Base-by-base conservation (phyloP, 2,888 invertebrate genomes). In the Dolichopus griseipennis region DNA sequence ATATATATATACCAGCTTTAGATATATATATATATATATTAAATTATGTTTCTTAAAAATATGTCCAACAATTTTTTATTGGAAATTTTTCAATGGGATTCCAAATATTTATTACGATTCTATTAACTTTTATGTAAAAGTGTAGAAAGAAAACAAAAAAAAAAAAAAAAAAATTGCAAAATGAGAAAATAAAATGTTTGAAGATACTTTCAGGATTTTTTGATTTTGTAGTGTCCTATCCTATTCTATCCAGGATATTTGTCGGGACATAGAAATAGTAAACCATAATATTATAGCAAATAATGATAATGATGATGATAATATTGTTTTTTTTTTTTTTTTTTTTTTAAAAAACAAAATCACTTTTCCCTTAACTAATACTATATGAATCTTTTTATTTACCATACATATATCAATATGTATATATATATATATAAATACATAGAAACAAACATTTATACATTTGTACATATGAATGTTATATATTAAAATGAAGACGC, bases 401-500 rank as follows among this genome's bases (percentile, higher is more conserved):
- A 41, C 41, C 41, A 41, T 41, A 12, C 41, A 41, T 41, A 41
- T 2, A 41, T 2, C 2, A 41, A 15, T 41, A 41, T 41, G 4
- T 41, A 41, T 41, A 41, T 41, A 15, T 41, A 15, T 41, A 41
- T 41, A 15, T 41, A 41, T 41, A 41, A 27, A 27, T 27, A 27
- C 5, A 27, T 27, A 27, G 5, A 27, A 27, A 27, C 5, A 27
- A 27, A 27, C 2, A 27, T 37, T 37, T 9, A 37, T 37, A 37
- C 27, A 27, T 27, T 27, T 27, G 27, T 27, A 27, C 27, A 27
- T 37, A 37, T 37, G 37, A 37, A 37, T 37, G 37, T 37, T 37
- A 12, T 52, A 52, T 15, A 18, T 43, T 52, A 52, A 69, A 68
- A 71, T 65, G 66, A 70, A 71, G 73, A 69, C 74, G 74, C 74